Conservation (phyloP, 2,113 vertebrate genomes). For the Oryzias celebensis region DNA sequence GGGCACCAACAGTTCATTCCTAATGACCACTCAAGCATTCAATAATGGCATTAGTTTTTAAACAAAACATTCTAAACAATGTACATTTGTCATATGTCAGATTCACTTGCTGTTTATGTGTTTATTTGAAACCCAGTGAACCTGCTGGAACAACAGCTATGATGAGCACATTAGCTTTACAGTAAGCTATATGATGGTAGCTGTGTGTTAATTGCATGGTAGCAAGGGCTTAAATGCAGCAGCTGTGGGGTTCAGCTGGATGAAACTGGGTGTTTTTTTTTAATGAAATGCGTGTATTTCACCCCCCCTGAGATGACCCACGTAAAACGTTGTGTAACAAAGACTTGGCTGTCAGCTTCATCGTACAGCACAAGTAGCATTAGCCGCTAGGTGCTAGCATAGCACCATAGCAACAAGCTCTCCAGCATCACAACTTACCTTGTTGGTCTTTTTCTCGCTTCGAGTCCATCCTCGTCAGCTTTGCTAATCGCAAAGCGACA, state of each 20-base stretch:
- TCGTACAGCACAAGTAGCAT: constrained; percentile 11
- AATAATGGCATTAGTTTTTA: no score
- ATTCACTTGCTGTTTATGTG: no score
- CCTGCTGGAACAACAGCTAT: background rate
- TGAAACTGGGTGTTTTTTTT: constrained; percentile 36
- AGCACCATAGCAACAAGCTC: constrained; percentile 62
- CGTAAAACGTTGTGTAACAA: constrained; percentile 12
- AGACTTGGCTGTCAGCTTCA: constrained; percentile 4
- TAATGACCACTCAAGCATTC: no score
- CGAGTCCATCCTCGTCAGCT: constrained; percentile 68
- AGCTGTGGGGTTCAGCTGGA: constrained; percentile 22
- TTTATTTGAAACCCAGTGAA: background rate
- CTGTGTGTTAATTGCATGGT: constrained; percentile 7
- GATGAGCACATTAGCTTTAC: constrained; percentile 2
- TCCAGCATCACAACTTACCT: constrained; percentile 64
- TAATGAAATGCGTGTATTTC: constrained; percentile 6
- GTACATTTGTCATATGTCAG: no score
- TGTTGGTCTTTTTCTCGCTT: constrained; percentile 78
- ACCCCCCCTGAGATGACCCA: constrained; percentile 5
- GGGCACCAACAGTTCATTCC: no score
- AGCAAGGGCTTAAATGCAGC: background rate
- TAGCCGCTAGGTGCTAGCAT: constrained; percentile 47
- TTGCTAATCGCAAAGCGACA: constrained; percentile 6
- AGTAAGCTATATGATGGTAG: constrained; percentile 11
- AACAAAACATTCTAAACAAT: no score